A percentile compares a stretch with the other conserved stretches of the same genome.
These are phyloP conservation scores for Ceraclea dissimilis DNA, from an alignment of 2,888 invertebrate genomes.

Conservation along the genomic window DNA sequence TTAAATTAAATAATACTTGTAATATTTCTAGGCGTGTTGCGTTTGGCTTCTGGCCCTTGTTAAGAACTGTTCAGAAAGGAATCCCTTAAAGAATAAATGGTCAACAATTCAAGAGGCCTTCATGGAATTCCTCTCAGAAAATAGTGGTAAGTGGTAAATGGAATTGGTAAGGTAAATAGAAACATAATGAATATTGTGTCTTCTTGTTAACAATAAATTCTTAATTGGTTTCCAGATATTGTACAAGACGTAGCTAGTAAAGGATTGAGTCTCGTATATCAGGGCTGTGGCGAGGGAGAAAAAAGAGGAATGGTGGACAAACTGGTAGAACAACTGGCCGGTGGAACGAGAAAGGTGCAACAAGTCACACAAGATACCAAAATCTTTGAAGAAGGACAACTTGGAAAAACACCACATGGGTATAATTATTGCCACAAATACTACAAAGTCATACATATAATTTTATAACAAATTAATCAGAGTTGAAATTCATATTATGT, in stretches of 20 bases:
- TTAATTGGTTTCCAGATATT: slow-evolving; percentile 60
- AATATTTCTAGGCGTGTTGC: slow-evolving; percentile 59
- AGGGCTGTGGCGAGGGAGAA: slow-evolving; percentile 65
- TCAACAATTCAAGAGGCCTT: slow-evolving; percentile 72
- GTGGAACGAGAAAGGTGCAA: slow-evolving; percentile 64
- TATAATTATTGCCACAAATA: slow-evolving; percentile 34
- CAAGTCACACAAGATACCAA: slow-evolving; percentile 77
- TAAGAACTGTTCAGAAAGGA: slow-evolving; percentile 68
- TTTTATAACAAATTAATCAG: neutral
- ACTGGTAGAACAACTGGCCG: slow-evolving; percentile 74
- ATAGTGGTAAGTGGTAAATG: slow-evolving; percentile 75
- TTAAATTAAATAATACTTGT: neutral
- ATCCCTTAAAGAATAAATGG: slow-evolving; percentile 59
- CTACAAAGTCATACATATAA: too few species aligned
- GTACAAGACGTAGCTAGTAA: slow-evolving; percentile 91
- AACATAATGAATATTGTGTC: neutral
- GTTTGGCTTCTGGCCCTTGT: slow-evolving; percentile 82
- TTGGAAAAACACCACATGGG: slow-evolving; percentile 84
- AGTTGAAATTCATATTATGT: neutral
- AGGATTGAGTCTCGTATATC: slow-evolving; percentile 82
- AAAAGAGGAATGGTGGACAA: slow-evolving; percentile 66
- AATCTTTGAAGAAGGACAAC: slow-evolving; percentile 79
- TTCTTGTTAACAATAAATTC: neutral
- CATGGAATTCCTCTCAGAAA: slow-evolving; percentile 80
- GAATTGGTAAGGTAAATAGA: too few species aligned